Percentiles rank a stretch among this genome's conserved stretches.
phyloP scores from a whole-genome alignment of 2,888 invertebrate genomes.

The Eucera pruinosa region DNA sequence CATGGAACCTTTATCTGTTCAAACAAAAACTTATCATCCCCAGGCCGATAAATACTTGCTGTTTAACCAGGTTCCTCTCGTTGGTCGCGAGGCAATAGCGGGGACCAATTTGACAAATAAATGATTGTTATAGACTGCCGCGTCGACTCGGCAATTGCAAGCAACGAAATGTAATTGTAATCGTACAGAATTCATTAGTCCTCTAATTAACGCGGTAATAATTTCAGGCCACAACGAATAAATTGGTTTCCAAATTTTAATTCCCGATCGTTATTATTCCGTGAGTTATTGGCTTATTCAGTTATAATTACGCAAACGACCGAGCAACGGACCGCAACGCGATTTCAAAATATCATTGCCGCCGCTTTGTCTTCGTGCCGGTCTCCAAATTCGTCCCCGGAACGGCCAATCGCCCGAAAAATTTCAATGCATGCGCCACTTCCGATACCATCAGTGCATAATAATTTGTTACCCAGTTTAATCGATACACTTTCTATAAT shows the following conservation, averaged over 20 bases:
- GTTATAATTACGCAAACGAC: constrained; percentile 65
- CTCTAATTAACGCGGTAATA: constrained; percentile 68
- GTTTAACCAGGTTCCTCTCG: constrained; percentile 33
- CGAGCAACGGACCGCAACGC: constrained; percentile 47
- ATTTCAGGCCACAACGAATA: constrained; percentile 63
- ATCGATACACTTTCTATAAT: not conserved
- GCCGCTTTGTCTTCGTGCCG: constrained; percentile 14
- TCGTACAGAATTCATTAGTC: constrained; percentile 64
- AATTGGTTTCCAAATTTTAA: constrained; percentile 71
- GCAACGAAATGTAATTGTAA: constrained; percentile 60
- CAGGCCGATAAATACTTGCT: constrained; percentile 39
- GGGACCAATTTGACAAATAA: constrained; percentile 51
- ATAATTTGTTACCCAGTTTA: not conserved
- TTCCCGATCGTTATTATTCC: constrained; percentile 66
- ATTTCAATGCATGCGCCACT: not conserved
- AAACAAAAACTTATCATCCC: constrained; percentile 50
- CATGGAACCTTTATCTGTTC: constrained; percentile 20
- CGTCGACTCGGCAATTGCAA: constrained; percentile 33
- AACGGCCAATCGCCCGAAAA: constrained; percentile 23
- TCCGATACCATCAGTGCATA: not conserved
- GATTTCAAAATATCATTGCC: constrained; percentile 53
- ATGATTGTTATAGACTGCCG: constrained; percentile 46
- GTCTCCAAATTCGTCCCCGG: not conserved
- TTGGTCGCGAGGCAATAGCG: constrained; percentile 14
- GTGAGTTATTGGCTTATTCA: constrained; percentile 62